Percentiles rank a stretch among this genome's conserved stretches.
These are phyloP conservation scores for Philaenus spumarius DNA, from an alignment of 1,140 invertebrate genomes.

Conservation along the genomic window DNA sequence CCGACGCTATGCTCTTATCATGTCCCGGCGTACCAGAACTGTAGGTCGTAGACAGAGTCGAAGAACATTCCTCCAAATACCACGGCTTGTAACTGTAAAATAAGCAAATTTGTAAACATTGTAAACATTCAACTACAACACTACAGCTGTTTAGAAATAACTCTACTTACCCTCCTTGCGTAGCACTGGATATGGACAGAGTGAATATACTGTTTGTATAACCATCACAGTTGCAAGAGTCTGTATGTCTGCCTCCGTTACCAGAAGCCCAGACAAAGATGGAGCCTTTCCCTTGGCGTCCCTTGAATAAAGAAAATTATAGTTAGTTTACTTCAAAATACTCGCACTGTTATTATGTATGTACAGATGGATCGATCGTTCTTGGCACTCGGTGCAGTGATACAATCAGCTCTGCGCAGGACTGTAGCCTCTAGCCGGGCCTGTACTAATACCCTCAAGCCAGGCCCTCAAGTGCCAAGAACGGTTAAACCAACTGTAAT, in stretches of 20 bases:
- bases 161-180: constrained; percentile 77
- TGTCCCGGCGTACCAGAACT: constrained; percentile 89
- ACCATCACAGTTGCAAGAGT: constrained; percentile 98
- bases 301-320: constrained; percentile 45
- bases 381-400: too few species aligned
- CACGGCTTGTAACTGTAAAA: constrained; percentile 75
- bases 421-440: too few species aligned
- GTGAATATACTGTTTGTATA: constrained; percentile 99
- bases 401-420: too few species aligned
- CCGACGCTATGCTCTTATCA: constrained; percentile 90
- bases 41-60: constrained; percentile 92
- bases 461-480: too few species aligned
- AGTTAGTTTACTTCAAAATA: background rate
- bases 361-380: background rate
- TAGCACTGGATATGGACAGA: constrained; percentile 93
- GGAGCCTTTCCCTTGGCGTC: constrained; percentile 91
- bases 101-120: too few species aligned
- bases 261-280: constrained; percentile 99
- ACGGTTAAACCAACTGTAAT: too few species aligned
- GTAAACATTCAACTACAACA: too few species aligned
- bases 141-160: constrained; percentile 25
- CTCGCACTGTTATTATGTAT: background rate
- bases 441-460: too few species aligned
- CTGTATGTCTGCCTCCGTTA: constrained; percentile 92
- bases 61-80: constrained; percentile 97